Base-by-base conservation (phyloP, 2,888 invertebrate species). In the Dioctria rufipes region DNA sequence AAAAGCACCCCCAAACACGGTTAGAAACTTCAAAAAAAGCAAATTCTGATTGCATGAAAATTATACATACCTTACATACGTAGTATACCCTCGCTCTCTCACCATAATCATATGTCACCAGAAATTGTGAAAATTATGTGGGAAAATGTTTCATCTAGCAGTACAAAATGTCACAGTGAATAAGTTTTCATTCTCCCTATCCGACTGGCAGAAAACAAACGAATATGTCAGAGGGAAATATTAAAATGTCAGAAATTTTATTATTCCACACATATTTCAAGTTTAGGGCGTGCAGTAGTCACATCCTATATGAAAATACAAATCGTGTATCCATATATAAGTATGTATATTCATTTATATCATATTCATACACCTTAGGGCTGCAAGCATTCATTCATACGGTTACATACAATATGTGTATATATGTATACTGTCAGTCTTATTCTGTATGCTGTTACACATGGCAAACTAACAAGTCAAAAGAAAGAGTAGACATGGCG, bases 231-330 rank as follows among this genome's bases (percentile, higher is more conserved):
- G 42, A 11, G 54, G 54, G 43, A 67, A 79, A 79, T 79, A 79
- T 79, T 79, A 79, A 79, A 79, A 79, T 79, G 78, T 79, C 78
- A 79, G 67, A 79, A 79, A 79, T 79, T 79, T 78, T 78, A 78
- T 78, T 79, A 79, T 79, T 79, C 66, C 51, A 39, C 54, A 42
- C 67, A 67, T 79, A 67, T 79, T 66, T 49, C 78, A 78, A 25
- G 78, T 54, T 78, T 78, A 66, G 46, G 39, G 66, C 40, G 25
- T 4, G 66, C 25, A 13, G 78, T 39, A 49, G n/a, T 43, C 60
- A 43, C 25, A 25, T 25, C 25, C 25, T 25, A 25, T 25, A 25
- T 25, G 25, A 25, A 25, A 25, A 25, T 25, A 25, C 25, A 25
- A 25, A 25, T 25, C 25, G 25, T 25, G 25, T 25, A 25, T 25